Evolutionary conservation across 2,888 invertebrate genomes (phyloP), one percentile per base, ranked within the genome.

Genomic region (Hedychridium roseum): DNA sequence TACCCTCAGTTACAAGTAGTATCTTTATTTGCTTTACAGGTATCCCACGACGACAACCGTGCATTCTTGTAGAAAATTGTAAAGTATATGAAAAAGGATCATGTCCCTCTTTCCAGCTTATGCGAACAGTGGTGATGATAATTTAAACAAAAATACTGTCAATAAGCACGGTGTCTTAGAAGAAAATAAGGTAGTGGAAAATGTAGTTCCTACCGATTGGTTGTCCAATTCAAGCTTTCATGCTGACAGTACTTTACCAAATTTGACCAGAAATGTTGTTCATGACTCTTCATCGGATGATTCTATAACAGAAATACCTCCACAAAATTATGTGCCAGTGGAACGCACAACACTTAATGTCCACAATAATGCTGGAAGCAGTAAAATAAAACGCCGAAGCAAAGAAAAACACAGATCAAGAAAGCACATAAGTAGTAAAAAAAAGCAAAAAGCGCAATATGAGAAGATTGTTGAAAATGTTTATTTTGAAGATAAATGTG

Each of bases 401-500:
- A 37, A 70, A 60, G 27, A 64, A 50, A 5, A 77, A 71, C 50
- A 71, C 65, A 34, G 63, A 60, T 2, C 66, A 43, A 71, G 68
- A 43, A 71, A 62, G 40, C 46, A 57, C 36, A 55, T 54, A 3
- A 34, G 21, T 16, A 47, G 58, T 11, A 48, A 55, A 43, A 48
- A 45, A 35, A 39, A 49, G 18, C 30, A 27, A 9, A 68, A 50
- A 57, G 34, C 37, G 44, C 52, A 49, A 36, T 64, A 68, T 49
- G 60, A 65, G 41, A 48, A 43, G 11, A 47, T 70, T 20, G 68
- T 74, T 12, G 48, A 70, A 44, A 64, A 76, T 54, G 79, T 83
- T 9, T 82, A 84, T 52, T 89, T 82, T 71, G 87, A 86, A 35
- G 89, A 89, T 64, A 83, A 81, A 58, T 80, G 78, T 34, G 74